Evolutionary conservation across 1,140 invertebrate species (phyloP), one percentile per base, ranked within the genome.

Genomic region (Sminthurinus signatus): DNA sequence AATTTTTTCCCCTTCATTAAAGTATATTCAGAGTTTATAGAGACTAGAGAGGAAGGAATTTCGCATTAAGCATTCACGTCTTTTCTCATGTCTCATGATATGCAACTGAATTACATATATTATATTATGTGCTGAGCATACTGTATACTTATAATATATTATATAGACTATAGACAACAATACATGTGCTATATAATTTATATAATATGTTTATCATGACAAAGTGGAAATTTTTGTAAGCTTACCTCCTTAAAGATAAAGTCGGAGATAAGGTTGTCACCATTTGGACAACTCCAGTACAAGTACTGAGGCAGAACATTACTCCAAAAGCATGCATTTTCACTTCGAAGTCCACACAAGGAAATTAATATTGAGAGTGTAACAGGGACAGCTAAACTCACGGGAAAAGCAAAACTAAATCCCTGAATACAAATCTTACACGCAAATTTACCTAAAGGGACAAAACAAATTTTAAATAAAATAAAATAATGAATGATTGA

Each of bases 401-500:
- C 87, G 0, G 95, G 94, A 68, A 97, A 92, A 0, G 93, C 91
- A 74, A 95, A 97, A 75, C 93, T 94, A 80, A 96, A 95, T 29
- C 90, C 89, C 78, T 97, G 94, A 62, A 96, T 96, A 65, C 94
- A 83, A 72, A 97, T 96, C 79, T 96, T 96, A 79, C 93, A 96
- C 19, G 93, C 90, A 73, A 95, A 96, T 79, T 96, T 95, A 67
- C 89, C 83, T 84, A 75, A 14, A n/a, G n/a, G n/a, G n/a, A 65
- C 56, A 67, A 64, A 63, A 60, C 54, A 23, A 55, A 39, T 29
- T 65, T 25, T 25, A 5, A 36, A 36, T 36, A 36, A 5, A 36
- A 8, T 8, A 36, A 36, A 8, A 36, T 36, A 5, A 36, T 51
- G n/a, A n/a, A n/a, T n/a, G n/a, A n/a, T n/a, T n/a, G n/a, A n/a